phyloP scores from a whole-genome alignment of 2,797 vertebrate species.

The Sebastes matsubarae region DNA sequence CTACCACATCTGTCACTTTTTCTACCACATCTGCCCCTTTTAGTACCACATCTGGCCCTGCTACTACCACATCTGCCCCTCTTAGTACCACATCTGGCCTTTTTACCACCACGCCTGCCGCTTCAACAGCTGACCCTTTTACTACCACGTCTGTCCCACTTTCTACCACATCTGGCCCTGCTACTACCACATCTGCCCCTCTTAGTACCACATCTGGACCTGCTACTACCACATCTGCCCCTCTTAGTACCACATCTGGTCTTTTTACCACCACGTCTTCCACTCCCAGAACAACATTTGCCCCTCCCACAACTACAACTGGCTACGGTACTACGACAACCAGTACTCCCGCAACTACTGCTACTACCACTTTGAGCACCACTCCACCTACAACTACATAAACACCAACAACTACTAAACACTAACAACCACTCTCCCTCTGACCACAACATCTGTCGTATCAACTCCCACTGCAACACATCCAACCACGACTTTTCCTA shows the following conservation, averaged over 20 bases:
- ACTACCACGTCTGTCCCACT: not conserved
- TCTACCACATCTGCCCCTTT: not conserved
- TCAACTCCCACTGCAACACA: not conserved
- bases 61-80: not conserved
- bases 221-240: not conserved
- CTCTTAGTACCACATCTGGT: not conserved
- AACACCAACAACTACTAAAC: not conserved
- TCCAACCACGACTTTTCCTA: not conserved
- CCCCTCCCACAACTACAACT: not conserved
- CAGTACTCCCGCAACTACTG: not conserved
- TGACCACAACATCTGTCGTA: not conserved
- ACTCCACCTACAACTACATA: not conserved
- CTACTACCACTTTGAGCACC: not conserved
- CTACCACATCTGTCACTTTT: not conserved
- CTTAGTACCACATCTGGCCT: not conserved
- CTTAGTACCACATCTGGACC: no score
- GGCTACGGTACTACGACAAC: not conserved
- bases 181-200: not conserved
- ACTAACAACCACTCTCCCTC: not conserved
- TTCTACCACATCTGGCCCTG: no score
- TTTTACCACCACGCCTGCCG: fast-evolving
- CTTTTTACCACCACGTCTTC: not conserved
- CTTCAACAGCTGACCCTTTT: not conserved
- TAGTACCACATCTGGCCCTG: not conserved
- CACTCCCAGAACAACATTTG: not conserved